Base-by-base conservation (phyloP, 2,888 invertebrate genomes). In the Agrilus mali region DNA sequence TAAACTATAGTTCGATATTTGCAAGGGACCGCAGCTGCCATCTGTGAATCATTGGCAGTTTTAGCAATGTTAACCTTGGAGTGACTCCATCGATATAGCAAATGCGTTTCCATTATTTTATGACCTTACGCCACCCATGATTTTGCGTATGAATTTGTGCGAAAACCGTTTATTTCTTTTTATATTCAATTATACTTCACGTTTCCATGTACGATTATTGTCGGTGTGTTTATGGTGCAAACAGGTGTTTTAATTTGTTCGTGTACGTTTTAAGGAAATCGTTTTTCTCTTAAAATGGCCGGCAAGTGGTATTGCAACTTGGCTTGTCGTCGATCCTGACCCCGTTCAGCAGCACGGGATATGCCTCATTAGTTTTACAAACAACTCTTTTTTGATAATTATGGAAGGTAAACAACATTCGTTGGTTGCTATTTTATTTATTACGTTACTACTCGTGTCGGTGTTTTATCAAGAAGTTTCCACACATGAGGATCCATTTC, bases 221-320 rank as follows among this genome's bases (percentile, higher is more conserved):
- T 27, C 27, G 27, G 10, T 27, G 27, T 27, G 27, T 10, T 27
- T 27, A 2, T 27, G 10, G 27, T 27, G 27, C 27, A 27, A 27
- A 27, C 27, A 27, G 27, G 27, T 27, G 27, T 27, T 27, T 27
- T 10, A 27, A 27, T 10, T 27, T 27, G 8, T 27, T 10, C 27
- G 27, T 10, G 27, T 27, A 10, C 27, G 27, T 55, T 61, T 59
- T 56, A 56, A 59, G 60, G 55, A 59, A 56, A 58, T 58, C 60
- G 60, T 58, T 58, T 56, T 55, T 43, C 46, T 45, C 46, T 49
- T 80, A 81, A 79, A 79, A 82, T 82, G 82, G 82, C 82, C 81
- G 81, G 81, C 81, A 80, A 81, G 81, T 80, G 71, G 70, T 49
- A 41, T 45, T 44, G 46, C 44, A 47, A 44, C 36, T 43, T 44